Evolutionary conservation across 2,888 invertebrate genomes (phyloP).

Genomic region (Teleiodes luculella): DNA sequence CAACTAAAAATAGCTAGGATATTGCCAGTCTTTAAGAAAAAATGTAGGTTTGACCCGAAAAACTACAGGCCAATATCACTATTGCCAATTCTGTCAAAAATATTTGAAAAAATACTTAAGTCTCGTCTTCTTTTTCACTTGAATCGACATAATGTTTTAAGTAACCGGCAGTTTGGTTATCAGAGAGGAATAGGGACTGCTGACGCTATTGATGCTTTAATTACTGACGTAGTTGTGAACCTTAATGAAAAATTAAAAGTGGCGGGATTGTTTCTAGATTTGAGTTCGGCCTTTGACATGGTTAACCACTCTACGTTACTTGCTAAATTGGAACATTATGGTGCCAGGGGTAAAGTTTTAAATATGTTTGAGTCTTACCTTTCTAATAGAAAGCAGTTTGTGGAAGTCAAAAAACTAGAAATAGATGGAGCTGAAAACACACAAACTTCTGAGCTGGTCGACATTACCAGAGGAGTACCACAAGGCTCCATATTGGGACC

Average conservation of each 20-base stretch:
- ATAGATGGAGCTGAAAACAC: background rate
- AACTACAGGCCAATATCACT: slow-evolving; percentile 5
- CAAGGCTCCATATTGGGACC: background rate
- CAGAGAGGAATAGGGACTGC: background rate
- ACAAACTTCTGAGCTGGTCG: background rate
- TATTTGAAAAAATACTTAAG: background rate
- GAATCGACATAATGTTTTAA: background rate
- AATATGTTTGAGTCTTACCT: background rate
- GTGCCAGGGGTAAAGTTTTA: background rate
- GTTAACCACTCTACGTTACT: background rate
- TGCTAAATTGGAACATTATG: background rate
- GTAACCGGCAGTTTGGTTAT: background rate
- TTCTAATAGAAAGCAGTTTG: background rate
- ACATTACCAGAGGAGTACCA: background rate
- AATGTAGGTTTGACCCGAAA: background rate
- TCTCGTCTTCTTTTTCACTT: background rate
- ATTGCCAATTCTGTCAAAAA: background rate
- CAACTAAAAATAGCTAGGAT: background rate
- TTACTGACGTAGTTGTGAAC: background rate
- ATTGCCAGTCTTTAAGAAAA: slow-evolving; percentile 2
- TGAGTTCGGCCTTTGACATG: background rate
- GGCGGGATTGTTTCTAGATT: background rate
- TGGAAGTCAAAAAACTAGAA: background rate
- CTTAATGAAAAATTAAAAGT: background rate
- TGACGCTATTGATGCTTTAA: background rate